These are phyloP conservation scores for Rhabdornis inornatus DNA, from an alignment of 2,113 vertebrate species.

Conservation along the genomic window DNA sequence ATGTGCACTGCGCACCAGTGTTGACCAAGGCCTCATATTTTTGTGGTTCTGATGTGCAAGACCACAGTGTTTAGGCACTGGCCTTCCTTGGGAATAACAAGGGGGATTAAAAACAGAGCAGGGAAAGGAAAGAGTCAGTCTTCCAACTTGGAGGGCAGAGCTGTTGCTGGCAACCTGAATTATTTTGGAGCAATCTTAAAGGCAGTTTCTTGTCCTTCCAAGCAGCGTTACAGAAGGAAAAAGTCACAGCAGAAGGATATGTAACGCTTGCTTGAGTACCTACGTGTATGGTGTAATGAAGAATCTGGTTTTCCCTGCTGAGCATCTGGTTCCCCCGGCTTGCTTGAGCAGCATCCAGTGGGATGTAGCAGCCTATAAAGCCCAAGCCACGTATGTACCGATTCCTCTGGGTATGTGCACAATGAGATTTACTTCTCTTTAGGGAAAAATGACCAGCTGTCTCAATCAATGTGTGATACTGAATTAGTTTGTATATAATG, in stretches of 20 bases:
- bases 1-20: not conserved
- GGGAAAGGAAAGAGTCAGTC: not conserved
- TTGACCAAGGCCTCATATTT: not conserved
- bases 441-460: conserved; percentile 25
- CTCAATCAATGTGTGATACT: not conserved
- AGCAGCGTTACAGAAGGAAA: not conserved
- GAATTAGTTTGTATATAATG: not conserved
- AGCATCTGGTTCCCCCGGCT: not conserved
- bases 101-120: not conserved
- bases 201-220: not conserved
- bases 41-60: not conserved
- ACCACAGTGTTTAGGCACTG: not conserved
- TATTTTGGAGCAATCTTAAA: not conserved
- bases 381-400: not conserved
- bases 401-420: not conserved
- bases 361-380: not conserved
- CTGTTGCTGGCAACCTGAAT: not conserved
- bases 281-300: not conserved
- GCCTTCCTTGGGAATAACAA: not conserved
- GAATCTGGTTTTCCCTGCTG: not conserved
- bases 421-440: not conserved
- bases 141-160: not conserved
- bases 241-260: not conserved
- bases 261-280: not conserved
- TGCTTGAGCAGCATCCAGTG: not conserved